A percentile compares a stretch with the other conserved stretches of the same genome.
Conservation (phyloP, 2,888 invertebrate genomes). For the Drosophila anomalata region DNA sequence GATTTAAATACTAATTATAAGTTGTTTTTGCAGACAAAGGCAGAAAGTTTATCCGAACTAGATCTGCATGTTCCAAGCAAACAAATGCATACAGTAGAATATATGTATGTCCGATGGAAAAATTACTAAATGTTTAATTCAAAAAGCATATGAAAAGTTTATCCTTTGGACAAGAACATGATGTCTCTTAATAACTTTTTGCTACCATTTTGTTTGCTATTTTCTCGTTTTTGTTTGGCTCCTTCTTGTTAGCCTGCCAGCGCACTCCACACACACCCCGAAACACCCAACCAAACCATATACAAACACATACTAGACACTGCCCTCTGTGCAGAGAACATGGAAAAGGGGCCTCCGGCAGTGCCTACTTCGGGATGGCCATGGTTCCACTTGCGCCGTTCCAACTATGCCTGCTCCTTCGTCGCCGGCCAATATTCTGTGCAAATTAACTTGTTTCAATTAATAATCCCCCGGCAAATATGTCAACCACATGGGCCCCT, state of each 20-base stretch:
- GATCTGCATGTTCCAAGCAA: conserved; percentile 68
- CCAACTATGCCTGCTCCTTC: conserved; percentile 32
- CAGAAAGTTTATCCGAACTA: conserved; percentile 54
- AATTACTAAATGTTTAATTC: conserved; percentile 66
- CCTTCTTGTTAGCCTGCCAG: conserved; percentile 46
- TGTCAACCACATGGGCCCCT: conserved; percentile 75
- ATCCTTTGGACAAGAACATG: conserved; percentile 60
- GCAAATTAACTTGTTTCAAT: conserved; percentile 83
- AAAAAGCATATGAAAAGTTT: conserved; percentile 73
- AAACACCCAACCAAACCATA: neutral
- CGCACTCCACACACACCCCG: conserved; percentile 5
- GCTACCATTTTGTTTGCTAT: conserved; percentile 71
- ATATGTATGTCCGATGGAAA: conserved; percentile 34
- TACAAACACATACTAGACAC: neutral
- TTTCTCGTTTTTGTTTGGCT: conserved; percentile 55
- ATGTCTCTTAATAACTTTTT: conserved; percentile 77
- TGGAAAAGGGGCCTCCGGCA: conserved; percentile 50
- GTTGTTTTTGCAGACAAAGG: conserved; percentile 57
- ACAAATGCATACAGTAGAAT: conserved; percentile 32
- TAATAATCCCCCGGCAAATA: conserved; percentile 83
- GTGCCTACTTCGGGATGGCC: conserved; percentile 65
- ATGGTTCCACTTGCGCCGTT: conserved; percentile 6
- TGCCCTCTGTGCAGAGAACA: conserved; percentile 2
- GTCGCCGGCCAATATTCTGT: conserved; percentile 68
- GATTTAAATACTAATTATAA: conserved; percentile 75